Percentiles rank a stretch among this genome's conserved stretches.
These are phyloP conservation scores for Chaetodon auriga DNA, from an alignment of 2,113 vertebrate species.

Conservation along the genomic window DNA sequence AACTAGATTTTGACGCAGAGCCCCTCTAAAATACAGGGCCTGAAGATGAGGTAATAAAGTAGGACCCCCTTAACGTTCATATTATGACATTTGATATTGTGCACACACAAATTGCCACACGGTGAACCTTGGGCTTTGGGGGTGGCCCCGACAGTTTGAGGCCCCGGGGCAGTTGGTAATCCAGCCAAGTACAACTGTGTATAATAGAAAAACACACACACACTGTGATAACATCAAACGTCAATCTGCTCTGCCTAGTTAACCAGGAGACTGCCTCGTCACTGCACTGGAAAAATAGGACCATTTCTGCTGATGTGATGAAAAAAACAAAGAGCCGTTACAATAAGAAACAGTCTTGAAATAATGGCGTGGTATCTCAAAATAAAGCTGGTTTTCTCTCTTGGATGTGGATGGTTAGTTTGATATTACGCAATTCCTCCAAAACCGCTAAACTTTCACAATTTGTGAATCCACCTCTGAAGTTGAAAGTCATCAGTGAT, in stretches of 20 bases:
- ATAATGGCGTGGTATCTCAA: too few relatives aligned
- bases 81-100: background rate
- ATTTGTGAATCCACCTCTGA: too few relatives aligned
- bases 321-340: too few relatives aligned
- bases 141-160: background rate
- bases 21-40: background rate
- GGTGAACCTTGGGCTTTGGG: background rate
- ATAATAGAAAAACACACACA: conserved; percentile 3
- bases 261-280: background rate
- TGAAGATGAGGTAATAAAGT: background rate
- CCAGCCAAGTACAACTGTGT: background rate
- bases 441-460: too few relatives aligned
- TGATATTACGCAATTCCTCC: too few relatives aligned
- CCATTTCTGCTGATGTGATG: too few relatives aligned
- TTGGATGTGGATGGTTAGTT: too few relatives aligned
- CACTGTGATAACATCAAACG: background rate
- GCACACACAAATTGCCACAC: background rate
- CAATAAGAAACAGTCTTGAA: too few relatives aligned
- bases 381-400: too few relatives aligned
- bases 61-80: background rate
- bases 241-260: background rate
- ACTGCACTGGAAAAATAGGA: background rate
- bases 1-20: background rate
- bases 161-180: background rate
- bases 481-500: too few relatives aligned